Base-by-base conservation (phyloP, 2,797 vertebrate genomes). In the Pangasius djambal region DNA sequence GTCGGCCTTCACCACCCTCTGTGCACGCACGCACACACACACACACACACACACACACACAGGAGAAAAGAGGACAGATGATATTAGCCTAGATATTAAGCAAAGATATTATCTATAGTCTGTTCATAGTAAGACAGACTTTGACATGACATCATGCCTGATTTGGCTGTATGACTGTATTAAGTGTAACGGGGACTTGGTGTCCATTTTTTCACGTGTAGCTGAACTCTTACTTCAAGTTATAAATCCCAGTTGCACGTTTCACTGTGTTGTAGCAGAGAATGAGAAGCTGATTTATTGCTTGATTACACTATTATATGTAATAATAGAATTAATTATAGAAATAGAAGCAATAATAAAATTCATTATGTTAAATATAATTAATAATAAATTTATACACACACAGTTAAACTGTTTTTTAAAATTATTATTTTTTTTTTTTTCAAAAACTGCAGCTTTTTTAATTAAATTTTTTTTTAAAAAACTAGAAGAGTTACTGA, bases 1-100 rank as follows among this genome's bases (percentile, higher is more conserved):
- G 94, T 99, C 98, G 77, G 99, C 99, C 94, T 99, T 99, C 95
- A 99, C 98, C 96, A 99, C 98, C 15, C 96, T 97, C 98, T 99
- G 8, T 15, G 18, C 40, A 6, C 69, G 31, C 69, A n/a, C 70
- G 16, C 83, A 44, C 74, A 31, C 59, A 48, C 57, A 50, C 87
- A 28, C 55, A 50, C n/a, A 37, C 77, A 22, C 44, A 57, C 3
- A n/a, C 59, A 65, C 31, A 50, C 18, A 77, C 13, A 85, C 2
- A 48, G 1, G 37, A n/a, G 16, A 83, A 67, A 65, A 67, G 13
- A 84, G 3, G 6, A 48, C 15, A n/a, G 12, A n/a, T 67, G 28
- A 31, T 63, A 48, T 48, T 63, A 65, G 13, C 57, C 57, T 44
- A 44, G 6, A 63, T 37, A 44, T 69, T 34, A 70, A 34, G n/a